Percentiles rank a stretch among this genome's conserved stretches.
phyloP scores from a whole-genome alignment of 2,797 vertebrate genomes.

The Cercopithecus hamlyni region DNA sequence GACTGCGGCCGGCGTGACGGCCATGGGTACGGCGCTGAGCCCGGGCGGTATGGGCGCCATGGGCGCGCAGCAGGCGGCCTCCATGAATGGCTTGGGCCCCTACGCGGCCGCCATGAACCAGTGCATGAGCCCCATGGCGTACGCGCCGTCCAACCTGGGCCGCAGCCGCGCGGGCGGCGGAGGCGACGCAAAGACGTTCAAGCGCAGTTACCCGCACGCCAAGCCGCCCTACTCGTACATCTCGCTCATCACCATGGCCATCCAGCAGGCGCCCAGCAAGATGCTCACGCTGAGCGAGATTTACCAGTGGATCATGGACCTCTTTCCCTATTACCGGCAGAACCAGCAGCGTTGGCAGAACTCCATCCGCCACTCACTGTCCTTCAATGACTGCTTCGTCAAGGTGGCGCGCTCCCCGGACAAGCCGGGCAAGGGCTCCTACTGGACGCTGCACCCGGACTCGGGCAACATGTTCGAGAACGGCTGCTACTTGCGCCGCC shows the following conservation, averaged over 20 bases:
- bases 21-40: slow-evolving; percentile 93
- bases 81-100: slow-evolving; percentile 92
- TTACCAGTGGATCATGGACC: slow-evolving; percentile 99
- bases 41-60: slow-evolving; percentile 91
- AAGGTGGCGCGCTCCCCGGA: slow-evolving; percentile 97
- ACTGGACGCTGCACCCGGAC: slow-evolving; percentile 97
- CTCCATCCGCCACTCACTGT: slow-evolving; percentile 98
- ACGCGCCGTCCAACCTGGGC: slow-evolving; percentile 89
- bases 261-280: slow-evolving; percentile 96
- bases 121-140: slow-evolving; percentile 94
- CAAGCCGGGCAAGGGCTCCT: slow-evolving; percentile 97
- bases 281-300: slow-evolving; percentile 98
- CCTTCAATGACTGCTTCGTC: slow-evolving; percentile 98
- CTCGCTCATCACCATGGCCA: slow-evolving; percentile 98
- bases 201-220: slow-evolving; percentile 96
- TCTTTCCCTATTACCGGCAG: slow-evolving; percentile 96
- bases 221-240: slow-evolving; percentile 98
- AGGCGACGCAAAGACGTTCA: slow-evolving; percentile 93
- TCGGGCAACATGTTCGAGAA: slow-evolving; percentile 99
- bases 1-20: slow-evolving; percentile 87
- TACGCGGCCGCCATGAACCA: slow-evolving; percentile 93
- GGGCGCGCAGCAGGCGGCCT: slow-evolving; percentile 89
- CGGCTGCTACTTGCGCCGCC: slow-evolving; percentile 96
- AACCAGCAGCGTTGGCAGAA: slow-evolving; percentile 99
- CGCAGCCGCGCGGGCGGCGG: slow-evolving; percentile 87